phyloP scores from a whole-genome alignment of 1,140 invertebrate species.

The Pseudomyrmex pallidus region DNA sequence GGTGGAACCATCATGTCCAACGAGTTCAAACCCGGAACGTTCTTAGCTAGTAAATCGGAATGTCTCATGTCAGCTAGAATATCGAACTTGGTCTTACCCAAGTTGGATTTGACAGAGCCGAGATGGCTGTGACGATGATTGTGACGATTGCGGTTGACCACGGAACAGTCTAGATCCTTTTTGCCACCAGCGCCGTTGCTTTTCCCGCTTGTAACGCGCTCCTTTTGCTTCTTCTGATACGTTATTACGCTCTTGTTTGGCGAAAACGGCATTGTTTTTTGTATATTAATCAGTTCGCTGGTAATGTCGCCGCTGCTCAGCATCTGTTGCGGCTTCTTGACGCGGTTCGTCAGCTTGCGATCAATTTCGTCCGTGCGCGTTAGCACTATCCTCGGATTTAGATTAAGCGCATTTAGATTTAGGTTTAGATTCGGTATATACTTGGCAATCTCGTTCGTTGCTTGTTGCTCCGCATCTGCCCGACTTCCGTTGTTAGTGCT shows the following conservation, averaged over 20 bases:
- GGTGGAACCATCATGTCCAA: slow-evolving; percentile 86
- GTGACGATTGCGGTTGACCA: neutral
- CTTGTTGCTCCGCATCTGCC: slow-evolving; percentile 64
- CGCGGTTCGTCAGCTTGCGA: slow-evolving; percentile 67
- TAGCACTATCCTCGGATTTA: slow-evolving; percentile 85
- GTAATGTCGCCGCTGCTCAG: slow-evolving; percentile 78
- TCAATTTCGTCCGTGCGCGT: slow-evolving; percentile 83
- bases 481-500: slow-evolving; percentile 68
- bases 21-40: slow-evolving; percentile 86
- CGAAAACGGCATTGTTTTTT: slow-evolving; percentile 79
- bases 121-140: slow-evolving; percentile 22
- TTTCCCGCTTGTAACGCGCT: slow-evolving; percentile 15
- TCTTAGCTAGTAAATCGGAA: slow-evolving; percentile 82
- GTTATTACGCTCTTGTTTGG: slow-evolving; percentile 77
- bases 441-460: slow-evolving; percentile 71
- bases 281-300: slow-evolving; percentile 80
- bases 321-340: slow-evolving; percentile 78
- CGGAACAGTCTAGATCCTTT: slow-evolving; percentile 14
- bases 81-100: slow-evolving; percentile 78
- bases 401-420: slow-evolving; percentile 84
- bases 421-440: slow-evolving; percentile 85
- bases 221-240: slow-evolving; percentile 79
- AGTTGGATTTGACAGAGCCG: slow-evolving; percentile 72
- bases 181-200: slow-evolving; percentile 32
- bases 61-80: slow-evolving; percentile 77